A percentile compares a stretch with the other conserved stretches of the same genome.
Conservation (phyloP, 2,113 vertebrate genomes). For the Pao palembangensis region DNA sequence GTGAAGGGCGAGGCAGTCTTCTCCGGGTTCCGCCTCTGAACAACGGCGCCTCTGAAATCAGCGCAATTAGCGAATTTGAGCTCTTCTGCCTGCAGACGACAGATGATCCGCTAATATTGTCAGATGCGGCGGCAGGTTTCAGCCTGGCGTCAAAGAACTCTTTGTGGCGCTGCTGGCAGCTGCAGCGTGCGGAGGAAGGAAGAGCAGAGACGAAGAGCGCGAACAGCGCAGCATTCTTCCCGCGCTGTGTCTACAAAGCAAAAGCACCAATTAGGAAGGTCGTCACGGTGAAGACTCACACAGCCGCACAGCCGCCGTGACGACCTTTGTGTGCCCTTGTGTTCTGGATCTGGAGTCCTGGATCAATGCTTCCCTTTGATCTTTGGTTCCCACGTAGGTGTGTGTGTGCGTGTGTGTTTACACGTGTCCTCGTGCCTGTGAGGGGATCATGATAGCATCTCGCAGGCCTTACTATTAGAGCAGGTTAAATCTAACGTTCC, state of each 20-base stretch:
- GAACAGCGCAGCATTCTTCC: constrained; percentile 19
- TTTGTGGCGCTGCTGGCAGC: constrained; percentile 37
- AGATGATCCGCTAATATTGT: not conserved
- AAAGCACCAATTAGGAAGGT: constrained; percentile 24
- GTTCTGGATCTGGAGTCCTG: constrained; percentile 42
- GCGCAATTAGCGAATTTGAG: not conserved
- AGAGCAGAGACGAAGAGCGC: constrained; percentile 14
- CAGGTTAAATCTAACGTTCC: constrained; percentile 66
- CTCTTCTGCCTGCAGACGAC: not conserved
- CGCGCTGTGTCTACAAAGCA: constrained; percentile 33
- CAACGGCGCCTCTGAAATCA: not conserved
- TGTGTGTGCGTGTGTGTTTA: constrained; percentile 18
- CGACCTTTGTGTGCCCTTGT: constrained; percentile 45
- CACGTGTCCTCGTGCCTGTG: constrained; percentile 21
- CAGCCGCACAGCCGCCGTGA: constrained; percentile 9
- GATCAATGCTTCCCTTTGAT: constrained; percentile 68
- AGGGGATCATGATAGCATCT: constrained; percentile 63
- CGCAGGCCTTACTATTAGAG: constrained; percentile 63
- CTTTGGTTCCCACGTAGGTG: constrained; percentile 29
- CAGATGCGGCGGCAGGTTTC: constrained; percentile 2
- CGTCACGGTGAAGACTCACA: constrained; percentile 17
- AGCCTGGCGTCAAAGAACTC: not conserved
- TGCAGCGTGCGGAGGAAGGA: constrained; percentile 25
- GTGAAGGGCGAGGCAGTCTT: not conserved
- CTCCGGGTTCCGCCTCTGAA: not conserved